Percentiles rank a stretch among this genome's conserved stretches.
Conservation (phyloP, 2,113 vertebrate species). For the Nasalis larvatus region DNA sequence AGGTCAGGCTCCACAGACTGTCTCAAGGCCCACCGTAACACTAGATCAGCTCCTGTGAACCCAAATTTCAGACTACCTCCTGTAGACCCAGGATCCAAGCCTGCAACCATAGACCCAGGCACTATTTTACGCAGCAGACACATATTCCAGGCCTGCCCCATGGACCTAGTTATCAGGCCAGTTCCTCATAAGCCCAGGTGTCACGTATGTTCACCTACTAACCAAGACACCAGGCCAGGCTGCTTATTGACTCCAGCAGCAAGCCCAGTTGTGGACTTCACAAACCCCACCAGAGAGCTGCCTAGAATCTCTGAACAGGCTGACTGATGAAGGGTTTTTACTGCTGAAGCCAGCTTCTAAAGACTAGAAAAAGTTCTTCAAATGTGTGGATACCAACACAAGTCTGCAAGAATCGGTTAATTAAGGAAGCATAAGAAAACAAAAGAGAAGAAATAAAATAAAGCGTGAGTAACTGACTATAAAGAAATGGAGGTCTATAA, state of each 20-base stretch:
- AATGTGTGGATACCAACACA: background rate
- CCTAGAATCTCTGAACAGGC: background rate
- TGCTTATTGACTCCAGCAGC: background rate
- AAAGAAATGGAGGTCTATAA: background rate
- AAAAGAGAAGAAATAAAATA: background rate
- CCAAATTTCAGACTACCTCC: background rate
- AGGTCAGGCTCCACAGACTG: background rate
- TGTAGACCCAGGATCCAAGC: background rate
- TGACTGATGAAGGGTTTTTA: background rate
- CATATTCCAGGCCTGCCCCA: background rate
- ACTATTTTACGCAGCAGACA: background rate
- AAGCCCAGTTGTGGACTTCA: background rate
- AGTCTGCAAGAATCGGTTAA: background rate
- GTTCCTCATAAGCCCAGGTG: too few relatives aligned
- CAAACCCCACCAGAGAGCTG: too few relatives aligned
- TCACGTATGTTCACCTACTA: background rate
- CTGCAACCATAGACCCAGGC: background rate
- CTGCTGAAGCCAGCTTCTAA: background rate
- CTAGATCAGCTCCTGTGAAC: background rate
- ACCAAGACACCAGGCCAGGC: background rate
- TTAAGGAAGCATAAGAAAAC: background rate
- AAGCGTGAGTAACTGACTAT: background rate
- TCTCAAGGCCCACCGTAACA: background rate
- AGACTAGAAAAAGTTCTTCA: background rate
- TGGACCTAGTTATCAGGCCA: rapidly evolving